A percentile compares a stretch with the other conserved stretches of the same genome.
Evolutionary conservation across 2,797 vertebrate species (phyloP).

Genomic region (Spondyliosoma cantharus): DNA sequence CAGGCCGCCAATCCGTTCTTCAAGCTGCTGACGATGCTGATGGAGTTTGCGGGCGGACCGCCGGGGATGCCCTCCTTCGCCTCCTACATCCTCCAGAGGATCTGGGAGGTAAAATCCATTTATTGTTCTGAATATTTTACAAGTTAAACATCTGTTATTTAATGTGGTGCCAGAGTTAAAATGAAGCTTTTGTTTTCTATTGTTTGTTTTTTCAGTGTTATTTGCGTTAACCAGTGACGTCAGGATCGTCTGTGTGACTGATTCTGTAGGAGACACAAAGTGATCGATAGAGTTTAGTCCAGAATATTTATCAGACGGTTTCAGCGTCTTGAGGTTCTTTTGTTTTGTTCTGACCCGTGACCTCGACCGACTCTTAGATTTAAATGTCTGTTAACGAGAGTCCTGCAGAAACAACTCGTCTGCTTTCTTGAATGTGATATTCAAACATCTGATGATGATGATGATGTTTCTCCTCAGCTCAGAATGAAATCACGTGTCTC

Average conservation of each 20-base stretch:
- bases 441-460: too few relatives aligned
- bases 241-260: background rate
- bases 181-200: background rate
- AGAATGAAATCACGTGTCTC: too few relatives aligned
- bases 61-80: conserved; percentile 99
- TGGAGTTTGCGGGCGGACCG: conserved; percentile 98
- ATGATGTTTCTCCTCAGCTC: too few relatives aligned
- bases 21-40: conserved; percentile 97
- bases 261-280: too few relatives aligned
- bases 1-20: conserved; percentile 99
- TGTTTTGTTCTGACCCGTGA: background rate
- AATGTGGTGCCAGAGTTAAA: background rate
- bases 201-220: background rate
- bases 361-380: too few relatives aligned
- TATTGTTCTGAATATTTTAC: background rate
- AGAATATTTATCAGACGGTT: background rate
- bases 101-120: conserved; percentile 92
- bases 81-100: conserved; percentile 97
- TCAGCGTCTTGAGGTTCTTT: background rate
- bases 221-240: background rate
- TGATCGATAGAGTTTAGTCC: too few relatives aligned
- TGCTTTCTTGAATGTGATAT: too few relatives aligned
- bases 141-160: too few relatives aligned
- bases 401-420: background rate
- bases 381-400: too few relatives aligned